A percentile compares a stretch with the other conserved stretches of the same genome.
These are phyloP conservation scores for Vireo altiloquus DNA, from an alignment of 2,113 vertebrate species.

Conservation along the genomic window DNA sequence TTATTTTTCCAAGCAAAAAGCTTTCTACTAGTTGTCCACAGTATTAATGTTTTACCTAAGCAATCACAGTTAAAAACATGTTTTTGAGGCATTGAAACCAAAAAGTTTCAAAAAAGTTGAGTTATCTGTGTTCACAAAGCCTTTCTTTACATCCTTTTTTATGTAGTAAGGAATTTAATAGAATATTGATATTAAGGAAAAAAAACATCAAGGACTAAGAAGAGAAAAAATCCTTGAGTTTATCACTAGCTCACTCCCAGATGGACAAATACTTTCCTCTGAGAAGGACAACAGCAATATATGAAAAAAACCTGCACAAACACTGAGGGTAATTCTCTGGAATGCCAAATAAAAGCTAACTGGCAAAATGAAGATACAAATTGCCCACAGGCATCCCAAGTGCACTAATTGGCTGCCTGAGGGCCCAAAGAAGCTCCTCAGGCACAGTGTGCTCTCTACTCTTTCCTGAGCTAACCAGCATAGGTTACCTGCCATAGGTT, in stretches of 20 bases:
- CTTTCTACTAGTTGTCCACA: not conserved
- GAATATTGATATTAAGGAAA: not conserved
- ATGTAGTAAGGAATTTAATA: not conserved
- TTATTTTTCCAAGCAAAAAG: not conserved
- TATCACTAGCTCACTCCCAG: not conserved
- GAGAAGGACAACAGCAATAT: not conserved
- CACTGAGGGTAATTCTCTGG: not conserved
- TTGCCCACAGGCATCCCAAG: not conserved
- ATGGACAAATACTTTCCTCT: not conserved
- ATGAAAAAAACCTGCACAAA: not conserved
- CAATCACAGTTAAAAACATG: not conserved
- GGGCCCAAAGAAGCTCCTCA: not conserved
- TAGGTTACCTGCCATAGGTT: not conserved
- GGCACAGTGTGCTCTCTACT: not conserved
- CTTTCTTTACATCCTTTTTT: not conserved
- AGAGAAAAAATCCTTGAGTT: not conserved
- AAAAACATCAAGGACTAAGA: not conserved
- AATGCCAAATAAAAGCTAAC: not conserved
- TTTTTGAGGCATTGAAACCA: not conserved
- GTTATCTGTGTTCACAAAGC: not conserved
- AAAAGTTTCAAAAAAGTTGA: not conserved
- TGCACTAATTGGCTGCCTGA: not conserved
- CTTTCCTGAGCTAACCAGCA: not conserved
- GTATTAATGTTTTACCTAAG: not conserved
- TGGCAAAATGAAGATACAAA: not conserved